Conservation (phyloP, 2,888 invertebrate genomes). For the Drosophila pseudotalamancana region DNA sequence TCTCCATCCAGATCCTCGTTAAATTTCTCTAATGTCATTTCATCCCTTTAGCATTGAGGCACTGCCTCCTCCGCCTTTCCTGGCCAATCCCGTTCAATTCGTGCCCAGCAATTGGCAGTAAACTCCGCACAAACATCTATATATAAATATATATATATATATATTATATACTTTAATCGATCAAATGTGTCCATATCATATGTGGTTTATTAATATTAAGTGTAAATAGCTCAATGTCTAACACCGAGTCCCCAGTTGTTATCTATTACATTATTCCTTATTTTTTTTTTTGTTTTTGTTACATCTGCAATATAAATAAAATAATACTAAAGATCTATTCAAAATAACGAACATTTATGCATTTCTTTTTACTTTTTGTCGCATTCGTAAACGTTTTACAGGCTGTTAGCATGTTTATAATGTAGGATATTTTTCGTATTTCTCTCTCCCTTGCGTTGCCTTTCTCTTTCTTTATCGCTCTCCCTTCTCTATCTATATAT, state of each 20-base stretch:
- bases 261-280: slow-evolving; percentile 3
- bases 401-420: not conserved
- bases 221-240: slow-evolving; percentile 54
- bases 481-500: too few species aligned
- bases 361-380: not conserved
- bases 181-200: slow-evolving; percentile 21
- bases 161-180: slow-evolving; percentile 18
- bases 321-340: slow-evolving; percentile 22
- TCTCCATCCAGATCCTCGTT: not conserved
- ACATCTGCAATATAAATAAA: slow-evolving; percentile 38
- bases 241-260: slow-evolving; percentile 14
- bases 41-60: slow-evolving; percentile 40
- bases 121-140: not conserved
- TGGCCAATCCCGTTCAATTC: slow-evolving; percentile 67
- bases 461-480: too few species aligned
- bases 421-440: too few species aligned
- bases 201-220: slow-evolving; percentile 32
- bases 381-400: not conserved
- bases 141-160: not conserved
- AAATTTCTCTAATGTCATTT: not conserved
- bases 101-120: slow-evolving; percentile 77
- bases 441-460: not conserved
- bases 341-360: not conserved
- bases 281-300: slow-evolving; percentile 18
- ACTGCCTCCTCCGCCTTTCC: slow-evolving; percentile 70